Conservation (phyloP, 2,113 vertebrate species). For the Caranx melampygus region DNA sequence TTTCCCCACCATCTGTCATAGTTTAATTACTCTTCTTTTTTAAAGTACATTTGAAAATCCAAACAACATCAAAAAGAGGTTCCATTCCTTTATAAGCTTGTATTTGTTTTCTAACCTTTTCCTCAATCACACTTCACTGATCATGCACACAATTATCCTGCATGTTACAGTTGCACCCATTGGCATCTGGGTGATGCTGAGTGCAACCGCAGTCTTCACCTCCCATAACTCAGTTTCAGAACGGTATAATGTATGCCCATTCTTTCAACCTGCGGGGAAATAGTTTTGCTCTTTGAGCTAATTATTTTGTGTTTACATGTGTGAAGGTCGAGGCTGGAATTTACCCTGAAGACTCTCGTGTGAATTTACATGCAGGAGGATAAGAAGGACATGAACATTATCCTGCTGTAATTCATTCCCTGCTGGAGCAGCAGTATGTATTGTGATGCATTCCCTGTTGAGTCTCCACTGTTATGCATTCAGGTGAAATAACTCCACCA, state of each 20-base stretch:
- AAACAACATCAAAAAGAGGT: slow-evolving; percentile 18
- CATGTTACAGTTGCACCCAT: not conserved
- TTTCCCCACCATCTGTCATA: slow-evolving; percentile 74
- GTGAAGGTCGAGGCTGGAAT: slow-evolving; percentile 48
- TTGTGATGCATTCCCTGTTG: slow-evolving; percentile 22
- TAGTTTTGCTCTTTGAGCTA: slow-evolving; percentile 29
- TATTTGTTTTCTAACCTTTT: slow-evolving; percentile 23
- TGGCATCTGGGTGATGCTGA: slow-evolving; percentile 6
- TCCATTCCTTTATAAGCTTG: slow-evolving; percentile 9
- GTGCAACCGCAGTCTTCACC: not conserved
- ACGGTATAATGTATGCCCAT: slow-evolving; percentile 1
- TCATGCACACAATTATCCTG: not conserved
- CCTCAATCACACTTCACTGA: slow-evolving; percentile 3
- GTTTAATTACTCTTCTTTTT: slow-evolving; percentile 56
- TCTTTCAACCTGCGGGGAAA: slow-evolving; percentile 21
- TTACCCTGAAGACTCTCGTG: slow-evolving; percentile 23
- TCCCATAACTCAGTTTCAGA: slow-evolving; percentile 2
- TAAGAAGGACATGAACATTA: slow-evolving; percentile 32
- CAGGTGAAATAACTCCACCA: slow-evolving; percentile 46
- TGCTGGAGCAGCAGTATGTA: slow-evolving; percentile 23
- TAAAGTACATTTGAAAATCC: slow-evolving; percentile 52
- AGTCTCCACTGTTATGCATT: slow-evolving; percentile 40
- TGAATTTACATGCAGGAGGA: slow-evolving; percentile 27
- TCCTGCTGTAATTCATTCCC: slow-evolving; percentile 33
- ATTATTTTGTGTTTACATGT: slow-evolving; percentile 52